These are phyloP conservation scores for Rosalia funebris DNA, from an alignment of 2,888 invertebrate species.

Conservation along the genomic window DNA sequence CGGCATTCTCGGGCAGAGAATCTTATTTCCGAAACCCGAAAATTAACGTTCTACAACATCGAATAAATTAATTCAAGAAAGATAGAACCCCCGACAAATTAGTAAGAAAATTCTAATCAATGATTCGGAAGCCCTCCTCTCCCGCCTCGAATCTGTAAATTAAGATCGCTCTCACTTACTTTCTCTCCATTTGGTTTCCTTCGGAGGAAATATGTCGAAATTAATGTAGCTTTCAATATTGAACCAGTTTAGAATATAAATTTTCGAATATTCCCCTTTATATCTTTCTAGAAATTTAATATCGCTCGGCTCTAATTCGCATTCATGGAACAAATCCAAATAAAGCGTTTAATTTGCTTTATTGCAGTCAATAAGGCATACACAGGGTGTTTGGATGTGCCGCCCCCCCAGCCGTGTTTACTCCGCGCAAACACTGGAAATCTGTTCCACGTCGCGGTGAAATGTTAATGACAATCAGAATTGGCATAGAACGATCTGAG, in stretches of 20 bases:
- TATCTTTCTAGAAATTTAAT: conserved; percentile 52
- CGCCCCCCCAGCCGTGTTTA: neutral
- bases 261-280: conserved; percentile 53
- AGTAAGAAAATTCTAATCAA: conserved; percentile 63
- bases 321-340: conserved; percentile 50
- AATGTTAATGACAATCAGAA: no score
- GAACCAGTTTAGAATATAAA: conserved; percentile 53
- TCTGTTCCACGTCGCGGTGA: neutral
- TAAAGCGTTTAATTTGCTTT: conserved; percentile 51
- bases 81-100: conserved; percentile 56
- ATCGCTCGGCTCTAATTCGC: conserved; percentile 49
- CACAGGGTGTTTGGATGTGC: conserved; percentile 5
- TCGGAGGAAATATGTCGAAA: conserved; percentile 60
- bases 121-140: conserved; percentile 58
- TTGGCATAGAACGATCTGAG: no score
- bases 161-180: conserved; percentile 55
- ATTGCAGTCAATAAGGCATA: conserved; percentile 37
- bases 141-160: conserved; percentile 53
- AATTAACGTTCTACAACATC: conserved; percentile 29
- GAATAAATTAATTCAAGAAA: conserved; percentile 45
- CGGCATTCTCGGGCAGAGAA: no score
- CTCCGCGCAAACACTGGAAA: neutral
- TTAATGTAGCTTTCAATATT: conserved; percentile 62
- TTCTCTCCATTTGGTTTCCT: conserved; percentile 56
- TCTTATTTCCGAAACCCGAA: conserved; percentile 9